Conservation (phyloP, 2,888 invertebrate genomes). For the Tipula vernalis region DNA sequence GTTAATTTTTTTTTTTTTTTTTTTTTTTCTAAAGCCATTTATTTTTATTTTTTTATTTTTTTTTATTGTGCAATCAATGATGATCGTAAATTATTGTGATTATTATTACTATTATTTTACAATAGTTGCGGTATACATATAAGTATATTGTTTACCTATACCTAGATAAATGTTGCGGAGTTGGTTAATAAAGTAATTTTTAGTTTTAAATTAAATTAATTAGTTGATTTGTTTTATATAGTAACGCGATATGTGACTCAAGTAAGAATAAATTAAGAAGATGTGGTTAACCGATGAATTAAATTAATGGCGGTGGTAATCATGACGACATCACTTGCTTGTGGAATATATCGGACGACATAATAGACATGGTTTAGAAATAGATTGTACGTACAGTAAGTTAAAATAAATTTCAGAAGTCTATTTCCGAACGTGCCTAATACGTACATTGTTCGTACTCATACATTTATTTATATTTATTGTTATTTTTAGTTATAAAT, state of each 20-base stretch:
- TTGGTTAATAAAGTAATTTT: not conserved
- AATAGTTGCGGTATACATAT: not conserved
- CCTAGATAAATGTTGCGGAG: not conserved
- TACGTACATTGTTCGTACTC: no score
- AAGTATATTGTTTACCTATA: not conserved
- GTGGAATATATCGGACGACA: no score
- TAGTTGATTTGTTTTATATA: not conserved
- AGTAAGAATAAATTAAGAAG: not conserved
- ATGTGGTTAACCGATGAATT: not conserved
- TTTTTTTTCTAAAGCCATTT: not conserved
- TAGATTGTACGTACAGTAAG: no score
- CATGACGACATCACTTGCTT: no score
- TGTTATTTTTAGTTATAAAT: no score
- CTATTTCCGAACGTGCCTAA: no score
- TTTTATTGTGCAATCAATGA: not conserved
- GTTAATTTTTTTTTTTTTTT: not conserved
- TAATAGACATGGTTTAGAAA: no score
- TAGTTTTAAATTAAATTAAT: not conserved
- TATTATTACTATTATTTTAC: not conserved
- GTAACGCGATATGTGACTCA: not conserved
- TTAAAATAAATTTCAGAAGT: no score
- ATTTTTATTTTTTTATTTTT: not conserved
- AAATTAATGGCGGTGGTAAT: not conserved
- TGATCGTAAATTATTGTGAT: not conserved
- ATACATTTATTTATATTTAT: no score